These are phyloP conservation scores for Craseonycteris thonglongyai DNA, from an alignment of 2,113 vertebrate species.

Conservation along the genomic window DNA sequence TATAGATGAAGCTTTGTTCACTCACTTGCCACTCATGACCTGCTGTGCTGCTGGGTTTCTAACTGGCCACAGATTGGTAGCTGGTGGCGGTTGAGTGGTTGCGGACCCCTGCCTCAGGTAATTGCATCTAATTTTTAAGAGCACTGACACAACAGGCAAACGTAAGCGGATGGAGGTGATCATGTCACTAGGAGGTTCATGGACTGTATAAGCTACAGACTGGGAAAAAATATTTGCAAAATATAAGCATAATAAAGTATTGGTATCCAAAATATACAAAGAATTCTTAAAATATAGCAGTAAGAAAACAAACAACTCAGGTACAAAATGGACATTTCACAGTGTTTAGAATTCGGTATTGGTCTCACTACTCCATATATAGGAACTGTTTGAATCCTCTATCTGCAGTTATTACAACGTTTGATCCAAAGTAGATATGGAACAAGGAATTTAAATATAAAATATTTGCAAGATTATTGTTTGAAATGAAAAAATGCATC, in stretches of 20 bases:
- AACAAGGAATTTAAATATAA: not conserved
- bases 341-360: not conserved
- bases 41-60: no score
- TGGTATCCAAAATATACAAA: not conserved
- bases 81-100: no score
- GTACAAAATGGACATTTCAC: not conserved
- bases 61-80: no score
- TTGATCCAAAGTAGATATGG: not conserved
- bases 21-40: no score
- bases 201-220: not conserved
- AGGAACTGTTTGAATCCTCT: not conserved
- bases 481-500: not conserved
- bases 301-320: not conserved
- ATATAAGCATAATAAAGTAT: not conserved
- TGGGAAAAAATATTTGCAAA: not conserved
- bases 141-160: not conserved
- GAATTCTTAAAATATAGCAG: not conserved
- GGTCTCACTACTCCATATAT: accelerated
- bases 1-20: no score
- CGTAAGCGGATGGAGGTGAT: not conserved
- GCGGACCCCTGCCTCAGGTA: no score
- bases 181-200: not conserved
- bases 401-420: not conserved
- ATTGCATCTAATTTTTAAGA: not conserved
- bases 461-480: not conserved